Evolutionary conservation across 2,888 invertebrate genomes (phyloP).

Genomic region (Saturnia pavonia): DNA sequence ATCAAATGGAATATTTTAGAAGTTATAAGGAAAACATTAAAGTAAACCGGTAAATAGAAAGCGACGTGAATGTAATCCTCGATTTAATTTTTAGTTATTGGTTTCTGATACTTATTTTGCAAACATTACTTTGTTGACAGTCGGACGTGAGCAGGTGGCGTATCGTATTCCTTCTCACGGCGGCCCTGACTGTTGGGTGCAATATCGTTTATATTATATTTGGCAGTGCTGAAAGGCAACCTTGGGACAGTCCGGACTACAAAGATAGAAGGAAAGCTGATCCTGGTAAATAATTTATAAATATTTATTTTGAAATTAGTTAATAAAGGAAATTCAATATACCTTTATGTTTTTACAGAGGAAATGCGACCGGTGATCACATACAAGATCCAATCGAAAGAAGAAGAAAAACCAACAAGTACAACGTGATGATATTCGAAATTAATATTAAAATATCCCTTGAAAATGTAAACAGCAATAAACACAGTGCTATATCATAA

Average conservation of each 20-base stretch:
- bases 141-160: constrained; percentile 85
- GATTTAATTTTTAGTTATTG: not conserved
- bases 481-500: not conserved
- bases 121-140: constrained; percentile 59
- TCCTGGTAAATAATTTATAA: constrained; percentile 45
- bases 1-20: not conserved
- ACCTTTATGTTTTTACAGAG: constrained; percentile 48
- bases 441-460: not conserved
- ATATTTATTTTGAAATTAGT: too few relatives aligned
- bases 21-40: not conserved
- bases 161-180: constrained; percentile 86
- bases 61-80: not conserved
- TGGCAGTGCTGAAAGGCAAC: constrained; percentile 84
- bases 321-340: not conserved
- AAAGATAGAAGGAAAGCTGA: constrained; percentile 47
- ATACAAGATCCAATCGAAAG: constrained; percentile 30
- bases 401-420: constrained; percentile 29
- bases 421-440: constrained; percentile 17
- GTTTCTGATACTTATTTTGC: not conserved
- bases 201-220: constrained; percentile 86
- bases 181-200: constrained; percentile 82
- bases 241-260: constrained; percentile 86
- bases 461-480: not conserved
- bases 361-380: constrained; percentile 52
- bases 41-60: not conserved